phyloP scores from a whole-genome alignment of 53 echinoderm and acorn worm species.

The Patiria pectinifera region DNA sequence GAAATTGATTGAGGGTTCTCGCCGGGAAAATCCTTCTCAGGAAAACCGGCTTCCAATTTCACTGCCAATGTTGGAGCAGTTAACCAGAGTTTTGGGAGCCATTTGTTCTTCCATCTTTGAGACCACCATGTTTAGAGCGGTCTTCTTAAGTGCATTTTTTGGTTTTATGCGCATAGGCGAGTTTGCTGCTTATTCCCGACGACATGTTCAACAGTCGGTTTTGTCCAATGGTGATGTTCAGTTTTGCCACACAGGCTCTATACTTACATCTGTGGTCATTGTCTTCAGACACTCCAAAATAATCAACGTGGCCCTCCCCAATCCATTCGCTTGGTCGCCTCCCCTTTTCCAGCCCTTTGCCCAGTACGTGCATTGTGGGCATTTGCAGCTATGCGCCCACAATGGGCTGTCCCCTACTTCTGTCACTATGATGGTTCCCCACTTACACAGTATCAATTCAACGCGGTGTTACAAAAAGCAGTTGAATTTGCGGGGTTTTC shows the following conservation, averaged over 20 bases:
- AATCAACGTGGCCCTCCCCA: slow-evolving; percentile 18
- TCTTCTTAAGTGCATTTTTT: slow-evolving; percentile 4
- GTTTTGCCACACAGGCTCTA: neutral
- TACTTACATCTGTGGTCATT: neutral
- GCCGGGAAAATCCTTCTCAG: neutral
- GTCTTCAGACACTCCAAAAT: slow-evolving; percentile 2
- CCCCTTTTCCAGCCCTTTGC: neutral
- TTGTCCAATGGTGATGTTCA: neutral
- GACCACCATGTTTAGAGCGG: neutral
- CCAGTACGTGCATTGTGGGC: neutral
- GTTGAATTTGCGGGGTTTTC: neutral
- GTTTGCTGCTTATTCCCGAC: neutral
- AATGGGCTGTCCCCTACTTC: neutral
- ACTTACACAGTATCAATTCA: slow-evolving; percentile 12
- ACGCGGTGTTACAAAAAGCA: slow-evolving; percentile 18
- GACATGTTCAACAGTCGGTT: neutral
- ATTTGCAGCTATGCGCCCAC: neutral
- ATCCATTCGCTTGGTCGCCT: neutral
- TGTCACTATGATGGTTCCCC: slow-evolving; percentile 26
- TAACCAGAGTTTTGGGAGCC: neutral
- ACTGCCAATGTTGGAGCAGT: neutral
- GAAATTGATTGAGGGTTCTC: neutral
- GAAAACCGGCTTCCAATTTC: neutral
- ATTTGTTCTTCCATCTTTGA: neutral
- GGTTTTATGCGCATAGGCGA: slow-evolving; percentile 20